phyloP scores from a whole-genome alignment of 1,140 invertebrate genomes.

The Sycophila sp. region DNA sequence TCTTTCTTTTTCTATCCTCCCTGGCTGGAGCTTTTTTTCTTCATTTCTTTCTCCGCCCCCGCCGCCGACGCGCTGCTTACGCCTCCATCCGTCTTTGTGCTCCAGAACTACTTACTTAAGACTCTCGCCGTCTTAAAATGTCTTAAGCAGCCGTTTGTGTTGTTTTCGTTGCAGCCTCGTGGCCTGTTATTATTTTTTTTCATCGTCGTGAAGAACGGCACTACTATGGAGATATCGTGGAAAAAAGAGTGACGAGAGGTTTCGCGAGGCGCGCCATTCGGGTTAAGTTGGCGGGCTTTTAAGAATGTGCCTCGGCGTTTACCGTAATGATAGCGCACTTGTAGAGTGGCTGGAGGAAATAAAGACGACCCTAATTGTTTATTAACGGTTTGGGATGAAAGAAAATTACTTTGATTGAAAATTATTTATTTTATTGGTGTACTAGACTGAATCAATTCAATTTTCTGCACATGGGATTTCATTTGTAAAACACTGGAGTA shows the following conservation, averaged over 20 bases:
- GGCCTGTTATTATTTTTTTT: neutral
- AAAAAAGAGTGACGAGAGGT: slow-evolving; percentile 6
- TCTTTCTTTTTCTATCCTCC: neutral
- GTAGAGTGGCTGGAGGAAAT: too few species aligned
- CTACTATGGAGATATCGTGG: slow-evolving; percentile 14
- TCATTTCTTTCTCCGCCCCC: neutral
- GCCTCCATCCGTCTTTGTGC: neutral
- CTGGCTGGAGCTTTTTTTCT: neutral
- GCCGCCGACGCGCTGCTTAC: neutral
- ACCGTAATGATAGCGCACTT: too few species aligned
- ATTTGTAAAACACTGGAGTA: too few species aligned
- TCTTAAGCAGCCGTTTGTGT: slow-evolving; percentile 16
- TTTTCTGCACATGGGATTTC: too few species aligned
- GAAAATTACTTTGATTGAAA: too few species aligned
- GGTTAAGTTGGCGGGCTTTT: too few species aligned
- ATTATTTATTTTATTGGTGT: too few species aligned
- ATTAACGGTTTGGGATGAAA: too few species aligned
- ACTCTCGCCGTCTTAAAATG: slow-evolving; percentile 6
- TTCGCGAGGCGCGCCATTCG: too few species aligned
- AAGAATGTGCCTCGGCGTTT: too few species aligned
- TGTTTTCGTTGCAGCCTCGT: slow-evolving; percentile 10
- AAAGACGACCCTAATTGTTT: too few species aligned
- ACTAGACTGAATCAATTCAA: too few species aligned
- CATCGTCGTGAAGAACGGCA: neutral
- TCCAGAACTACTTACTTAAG: slow-evolving; percentile 36